Base-by-base conservation (phyloP, 2,113 vertebrate species). In the Trogon surrucura region DNA sequence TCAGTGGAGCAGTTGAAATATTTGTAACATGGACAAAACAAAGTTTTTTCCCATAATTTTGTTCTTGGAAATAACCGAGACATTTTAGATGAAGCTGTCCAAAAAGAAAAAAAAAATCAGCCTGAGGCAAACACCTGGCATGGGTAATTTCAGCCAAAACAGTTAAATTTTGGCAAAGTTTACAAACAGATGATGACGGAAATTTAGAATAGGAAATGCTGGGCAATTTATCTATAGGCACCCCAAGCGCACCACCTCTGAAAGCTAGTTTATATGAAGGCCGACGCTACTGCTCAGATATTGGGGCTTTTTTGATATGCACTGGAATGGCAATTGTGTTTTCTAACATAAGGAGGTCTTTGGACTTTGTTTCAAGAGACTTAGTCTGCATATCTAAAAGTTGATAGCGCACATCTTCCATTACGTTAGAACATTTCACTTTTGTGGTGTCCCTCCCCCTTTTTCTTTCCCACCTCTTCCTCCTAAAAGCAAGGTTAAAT, bases 111-210 rank as follows among this genome's bases (percentile, higher is more conserved):
- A 87, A 84, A 44, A 72, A 85, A 58, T 69, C 86, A 54, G 66
- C 86, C 93, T 69, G 72, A 92, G 88, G 80, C 90, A 92, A 93
- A 85, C 83, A 94, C 85, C 91, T 96, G 92, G 85, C 84, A 58
- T 26, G 51, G 61, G 41, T 95, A 19, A 66, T 87, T 95, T 94
- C 83, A 87, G 85, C 83, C 77, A 74, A 75, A 92, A 74, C 38
- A 86, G 92, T 94, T 93, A 75, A 50, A 77, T 9, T 79, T 89
- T 62, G 73, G 72, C 83, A 67, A 66, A 92, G 69, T 89, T 94
- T 72, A 47, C 84, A 62, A 88, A 91, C 47, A 89, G 80, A 57
- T 86, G 61, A 96, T 65, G 56, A 36, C n/a, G 88, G 70, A 65
- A 81, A 69, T 26, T 71, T 86, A n/a, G 5, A 61, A 21, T 17